Evolutionary conservation across 2,113 vertebrate genomes (phyloP).

Genomic region (Marmota flaviventris): DNA sequence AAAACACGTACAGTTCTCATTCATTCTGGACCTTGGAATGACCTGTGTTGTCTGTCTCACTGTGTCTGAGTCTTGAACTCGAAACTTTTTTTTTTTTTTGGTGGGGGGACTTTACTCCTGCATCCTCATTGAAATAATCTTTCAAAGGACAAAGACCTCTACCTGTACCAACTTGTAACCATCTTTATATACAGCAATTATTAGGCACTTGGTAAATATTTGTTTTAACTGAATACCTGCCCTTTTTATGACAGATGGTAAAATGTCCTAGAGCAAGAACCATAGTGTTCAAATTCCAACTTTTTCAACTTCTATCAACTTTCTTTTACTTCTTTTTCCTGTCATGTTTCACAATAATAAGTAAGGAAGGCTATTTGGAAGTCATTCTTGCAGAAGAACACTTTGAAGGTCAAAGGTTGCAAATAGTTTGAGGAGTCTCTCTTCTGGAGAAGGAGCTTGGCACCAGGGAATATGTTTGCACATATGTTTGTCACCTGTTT

Average conservation of each 20-base stretch:
- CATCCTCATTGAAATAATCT: background rate
- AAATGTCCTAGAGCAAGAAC: background rate
- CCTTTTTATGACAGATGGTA: background rate
- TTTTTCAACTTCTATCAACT: background rate
- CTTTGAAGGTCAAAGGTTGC: background rate
- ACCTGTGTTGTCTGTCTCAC: background rate
- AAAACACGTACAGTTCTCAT: background rate
- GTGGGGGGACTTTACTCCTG: accelerated
- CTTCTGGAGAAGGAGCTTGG: background rate
- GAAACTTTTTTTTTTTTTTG: background rate
- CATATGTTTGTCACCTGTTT: background rate
- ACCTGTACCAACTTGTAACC: background rate
- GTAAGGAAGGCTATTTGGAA: background rate
- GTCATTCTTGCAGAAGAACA: background rate
- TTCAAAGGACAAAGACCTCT: background rate
- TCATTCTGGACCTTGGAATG: background rate
- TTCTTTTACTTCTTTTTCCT: background rate
- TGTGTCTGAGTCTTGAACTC: too few relatives aligned
- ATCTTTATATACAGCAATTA: accelerated
- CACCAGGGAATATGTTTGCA: background rate
- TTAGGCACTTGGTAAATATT: background rate
- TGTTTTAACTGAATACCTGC: background rate
- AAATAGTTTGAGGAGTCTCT: background rate
- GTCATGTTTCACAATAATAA: background rate
- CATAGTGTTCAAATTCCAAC: background rate